Conservation (phyloP, 2,888 invertebrate genomes). For the Pogonocherus hispidulus region DNA sequence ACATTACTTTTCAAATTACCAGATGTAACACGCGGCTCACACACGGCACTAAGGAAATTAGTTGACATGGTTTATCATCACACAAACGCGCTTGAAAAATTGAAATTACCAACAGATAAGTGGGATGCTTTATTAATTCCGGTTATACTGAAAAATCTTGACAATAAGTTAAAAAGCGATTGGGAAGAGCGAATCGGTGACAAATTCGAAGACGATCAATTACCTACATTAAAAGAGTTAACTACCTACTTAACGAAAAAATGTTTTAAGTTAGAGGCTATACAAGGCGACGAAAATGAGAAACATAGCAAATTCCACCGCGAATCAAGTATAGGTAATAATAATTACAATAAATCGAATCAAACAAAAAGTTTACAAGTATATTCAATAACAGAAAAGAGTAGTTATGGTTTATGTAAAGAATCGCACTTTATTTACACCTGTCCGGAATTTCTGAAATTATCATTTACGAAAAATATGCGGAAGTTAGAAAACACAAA, state of each 20-base stretch:
- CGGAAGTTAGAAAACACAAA: neutral
- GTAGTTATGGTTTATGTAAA: neutral
- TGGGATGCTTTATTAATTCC: slow-evolving; percentile 11
- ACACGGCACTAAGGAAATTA: neutral
- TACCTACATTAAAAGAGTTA: neutral
- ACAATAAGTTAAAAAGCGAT: neutral
- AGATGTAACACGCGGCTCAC: neutral
- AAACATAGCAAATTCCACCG: neutral
- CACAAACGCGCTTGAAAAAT: slow-evolving; percentile 3
- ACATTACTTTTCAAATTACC: neutral
- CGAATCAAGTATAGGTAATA: neutral
- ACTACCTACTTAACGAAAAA: neutral
- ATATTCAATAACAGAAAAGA: neutral
- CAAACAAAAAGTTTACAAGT: neutral
- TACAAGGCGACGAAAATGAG: neutral
- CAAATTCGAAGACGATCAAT: neutral
- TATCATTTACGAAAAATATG: neutral
- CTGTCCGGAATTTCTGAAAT: neutral
- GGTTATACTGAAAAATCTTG: neutral
- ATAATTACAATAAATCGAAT: neutral
- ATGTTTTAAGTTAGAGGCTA: neutral
- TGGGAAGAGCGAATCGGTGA: neutral
- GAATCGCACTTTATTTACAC: neutral
- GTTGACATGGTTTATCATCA: neutral
- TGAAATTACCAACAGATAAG: slow-evolving; percentile 8